Evolutionary conservation across 2,797 vertebrate genomes (phyloP).

Genomic region (Trichosurus vulpecula): DNA sequence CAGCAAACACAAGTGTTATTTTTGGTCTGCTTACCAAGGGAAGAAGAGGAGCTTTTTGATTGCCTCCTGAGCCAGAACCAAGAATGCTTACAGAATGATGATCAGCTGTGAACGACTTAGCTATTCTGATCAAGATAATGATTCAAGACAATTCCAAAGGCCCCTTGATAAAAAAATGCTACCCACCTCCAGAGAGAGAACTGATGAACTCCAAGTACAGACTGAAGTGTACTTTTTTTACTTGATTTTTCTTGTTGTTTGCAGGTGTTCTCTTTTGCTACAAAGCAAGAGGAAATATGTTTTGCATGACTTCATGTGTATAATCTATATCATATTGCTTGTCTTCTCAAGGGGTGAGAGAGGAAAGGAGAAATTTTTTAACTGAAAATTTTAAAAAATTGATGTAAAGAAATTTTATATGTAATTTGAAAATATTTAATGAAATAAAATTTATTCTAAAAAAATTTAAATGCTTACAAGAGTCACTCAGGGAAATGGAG

Average conservation of each 20-base stretch:
- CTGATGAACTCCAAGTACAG: background rate
- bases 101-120: background rate
- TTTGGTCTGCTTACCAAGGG: background rate
- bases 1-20: background rate
- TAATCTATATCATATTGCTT: background rate
- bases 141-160: background rate
- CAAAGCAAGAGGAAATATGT: background rate
- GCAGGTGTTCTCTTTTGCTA: background rate
- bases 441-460: background rate
- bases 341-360: background rate
- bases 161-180: background rate
- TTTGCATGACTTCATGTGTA: background rate
- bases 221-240: background rate
- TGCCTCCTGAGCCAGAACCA: background rate
- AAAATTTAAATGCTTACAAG: background rate
- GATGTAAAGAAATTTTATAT: background rate
- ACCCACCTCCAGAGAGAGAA: background rate
- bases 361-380: background rate
- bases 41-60: background rate
- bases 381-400: background rate
- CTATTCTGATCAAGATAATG: background rate
- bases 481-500: background rate
- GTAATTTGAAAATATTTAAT: background rate
- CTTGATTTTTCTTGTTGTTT: background rate
- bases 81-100: background rate